Evolutionary conservation across 2,113 vertebrate species (phyloP), one percentile per base, ranked within the genome.

Genomic region (Prochilodus magdalenae): DNA sequence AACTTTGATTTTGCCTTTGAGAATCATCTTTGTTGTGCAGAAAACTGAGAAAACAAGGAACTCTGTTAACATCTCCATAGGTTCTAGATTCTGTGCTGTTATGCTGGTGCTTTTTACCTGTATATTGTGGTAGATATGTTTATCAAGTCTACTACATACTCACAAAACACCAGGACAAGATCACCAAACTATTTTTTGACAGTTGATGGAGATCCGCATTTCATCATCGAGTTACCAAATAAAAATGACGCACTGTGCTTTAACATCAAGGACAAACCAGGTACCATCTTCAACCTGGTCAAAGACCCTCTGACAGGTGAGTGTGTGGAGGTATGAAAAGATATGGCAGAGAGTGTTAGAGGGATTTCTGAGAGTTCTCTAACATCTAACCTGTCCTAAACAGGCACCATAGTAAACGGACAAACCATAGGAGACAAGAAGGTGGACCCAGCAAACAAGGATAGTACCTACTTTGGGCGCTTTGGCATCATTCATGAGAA

Each of bases 151-250:
- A n/a, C 4, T 3, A 30, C 27, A 7, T 8, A n/a, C 14, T 78
- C 53, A 59, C 20, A 0, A 79, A 20, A 14, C 40, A 49, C 22
- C 26, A 60, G 24, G 15, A 55, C 53, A 22, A n/a, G 6, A 12
- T 47, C 53, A 79, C 18, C 3, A 22, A 15, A 24, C 18, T 0
- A 7, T 60, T 60, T 15, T 14, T 11, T 76, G 77, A 27, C 93
- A 99, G 98, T 98, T 93, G 98, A 99, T 73, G 96, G 96, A 80
- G 97, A 99, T 83, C 98, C 98, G 79, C 98, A 99, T 89, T 98
- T 99, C 91, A 93, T 98, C 79, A 95, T 99, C 73, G 91, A 95
- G 5, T 92, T 96, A 14, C 94, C 95, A 40, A 88, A 95, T 47
- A 94, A 91, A 83, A 87, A 94, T 0, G 96, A 98, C 7, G 91